Evolutionary conservation across 2,888 invertebrate species (phyloP).

Genomic region (Phalangium opilio): DNA sequence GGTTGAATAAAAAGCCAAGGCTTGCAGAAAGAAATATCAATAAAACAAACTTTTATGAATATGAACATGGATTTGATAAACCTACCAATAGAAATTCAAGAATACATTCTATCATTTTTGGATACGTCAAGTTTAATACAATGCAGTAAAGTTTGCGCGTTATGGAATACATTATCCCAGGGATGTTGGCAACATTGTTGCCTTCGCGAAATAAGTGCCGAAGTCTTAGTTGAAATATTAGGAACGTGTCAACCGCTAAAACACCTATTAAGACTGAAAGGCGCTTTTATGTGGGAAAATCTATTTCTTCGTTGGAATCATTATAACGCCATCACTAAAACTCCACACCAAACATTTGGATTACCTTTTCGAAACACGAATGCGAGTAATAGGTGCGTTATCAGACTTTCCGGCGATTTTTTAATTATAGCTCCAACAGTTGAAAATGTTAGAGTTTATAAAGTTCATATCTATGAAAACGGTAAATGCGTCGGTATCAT

Average conservation of each 20-base stretch:
- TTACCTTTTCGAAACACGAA: background rate
- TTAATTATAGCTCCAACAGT: background rate
- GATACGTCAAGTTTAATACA: background rate
- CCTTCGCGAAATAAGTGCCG: background rate
- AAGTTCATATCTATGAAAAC: constrained; percentile 1
- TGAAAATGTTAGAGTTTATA: background rate
- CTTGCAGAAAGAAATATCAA: too few species aligned
- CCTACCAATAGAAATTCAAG: constrained; percentile 1
- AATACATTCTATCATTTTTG: background rate
- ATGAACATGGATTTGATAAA: background rate
- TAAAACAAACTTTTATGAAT: too few species aligned
- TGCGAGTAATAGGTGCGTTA: background rate
- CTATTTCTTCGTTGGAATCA: background rate
- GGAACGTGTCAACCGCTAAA: background rate
- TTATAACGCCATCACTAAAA: background rate
- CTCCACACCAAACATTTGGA: background rate
- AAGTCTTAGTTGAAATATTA: background rate
- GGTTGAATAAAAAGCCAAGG: too few species aligned
- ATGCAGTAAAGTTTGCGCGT: background rate
- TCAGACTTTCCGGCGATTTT: background rate
- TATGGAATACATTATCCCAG: background rate
- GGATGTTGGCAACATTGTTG: constrained; percentile 1
- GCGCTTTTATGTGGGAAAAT: background rate
- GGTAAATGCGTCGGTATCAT: background rate
- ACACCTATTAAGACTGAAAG: background rate